A percentile compares a stretch with the other conserved stretches of the same genome.
Conservation (phyloP, 2,113 vertebrate genomes). For the Chaenocephalus aceratus region DNA sequence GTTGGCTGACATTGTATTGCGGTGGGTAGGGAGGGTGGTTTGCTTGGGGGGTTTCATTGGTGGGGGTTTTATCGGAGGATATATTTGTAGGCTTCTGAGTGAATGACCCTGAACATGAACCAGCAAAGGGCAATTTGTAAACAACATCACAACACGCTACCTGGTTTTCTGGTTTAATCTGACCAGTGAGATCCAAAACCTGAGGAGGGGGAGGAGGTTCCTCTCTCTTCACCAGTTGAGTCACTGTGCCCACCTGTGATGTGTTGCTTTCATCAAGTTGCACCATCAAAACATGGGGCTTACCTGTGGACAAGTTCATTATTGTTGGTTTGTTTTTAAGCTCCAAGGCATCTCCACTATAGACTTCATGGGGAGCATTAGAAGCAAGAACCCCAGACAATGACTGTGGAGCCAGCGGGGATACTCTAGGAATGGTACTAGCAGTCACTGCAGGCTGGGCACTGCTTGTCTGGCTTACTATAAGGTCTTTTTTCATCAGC, state of each 20-base stretch:
- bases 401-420: constrained; percentile 83
- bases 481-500: constrained; percentile 89
- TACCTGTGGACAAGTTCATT: constrained; percentile 86
- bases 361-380: constrained; percentile 83
- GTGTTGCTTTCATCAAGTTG: constrained; percentile 90
- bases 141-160: constrained; percentile 97
- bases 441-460: constrained; percentile 82
- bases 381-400: constrained; percentile 68
- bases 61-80: constrained; percentile 84
- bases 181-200: constrained; percentile 93
- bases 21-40: constrained; percentile 72
- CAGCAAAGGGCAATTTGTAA: constrained; percentile 95
- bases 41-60: constrained; percentile 65
- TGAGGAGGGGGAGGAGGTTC: constrained; percentile 78
- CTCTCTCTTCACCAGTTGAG: constrained; percentile 92
- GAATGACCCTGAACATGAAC: constrained; percentile 91
- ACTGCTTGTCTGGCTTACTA: constrained; percentile 87
- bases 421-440: constrained; percentile 84
- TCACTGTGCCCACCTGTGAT: constrained; percentile 83
- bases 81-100: constrained; percentile 86
- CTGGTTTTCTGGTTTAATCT: constrained; percentile 92
- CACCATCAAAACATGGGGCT: constrained; percentile 94
- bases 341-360: constrained; percentile 87
- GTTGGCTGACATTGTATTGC: constrained; percentile 79
- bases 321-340: constrained; percentile 89